These are phyloP conservation scores for Erinaceus europaeus DNA, from an alignment of 2,113 vertebrate genomes.

Conservation along the genomic window DNA sequence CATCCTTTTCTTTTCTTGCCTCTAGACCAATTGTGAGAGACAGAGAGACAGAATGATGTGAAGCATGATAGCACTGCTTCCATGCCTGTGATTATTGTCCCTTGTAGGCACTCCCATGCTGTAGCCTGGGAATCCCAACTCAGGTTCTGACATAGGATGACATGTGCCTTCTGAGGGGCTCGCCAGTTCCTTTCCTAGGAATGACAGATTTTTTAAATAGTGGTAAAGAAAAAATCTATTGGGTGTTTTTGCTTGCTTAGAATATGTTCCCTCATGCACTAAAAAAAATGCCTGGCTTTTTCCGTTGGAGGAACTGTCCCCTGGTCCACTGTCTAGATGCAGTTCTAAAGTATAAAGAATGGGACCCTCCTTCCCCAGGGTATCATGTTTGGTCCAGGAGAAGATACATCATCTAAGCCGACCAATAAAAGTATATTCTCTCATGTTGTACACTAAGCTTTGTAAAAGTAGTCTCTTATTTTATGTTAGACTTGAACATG, in stretches of 20 bases:
- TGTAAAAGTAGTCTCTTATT: constrained; percentile 2
- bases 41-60: too few species aligned
- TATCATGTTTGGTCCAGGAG: background rate
- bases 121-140: too few species aligned
- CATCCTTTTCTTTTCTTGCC: too few species aligned
- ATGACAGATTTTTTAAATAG: too few species aligned
- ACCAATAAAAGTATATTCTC: constrained; percentile 3
- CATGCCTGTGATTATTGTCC: too few species aligned
- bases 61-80: too few species aligned
- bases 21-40: too few species aligned
- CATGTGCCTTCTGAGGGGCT: too few species aligned
- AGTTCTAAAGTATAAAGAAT: background rate
- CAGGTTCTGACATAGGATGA: too few species aligned
- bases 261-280: background rate
- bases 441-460: background rate
- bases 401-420: background rate
- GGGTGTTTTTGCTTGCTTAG: background rate
- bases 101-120: too few species aligned
- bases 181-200: too few species aligned
- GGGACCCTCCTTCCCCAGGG: background rate
- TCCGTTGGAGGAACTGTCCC: background rate
- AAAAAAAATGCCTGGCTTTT: background rate
- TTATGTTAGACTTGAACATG: background rate
- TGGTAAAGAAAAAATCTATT: too few species aligned
- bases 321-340: background rate